Conservation (phyloP, 1,140 invertebrate species). For the Conus betulinus region DNA sequence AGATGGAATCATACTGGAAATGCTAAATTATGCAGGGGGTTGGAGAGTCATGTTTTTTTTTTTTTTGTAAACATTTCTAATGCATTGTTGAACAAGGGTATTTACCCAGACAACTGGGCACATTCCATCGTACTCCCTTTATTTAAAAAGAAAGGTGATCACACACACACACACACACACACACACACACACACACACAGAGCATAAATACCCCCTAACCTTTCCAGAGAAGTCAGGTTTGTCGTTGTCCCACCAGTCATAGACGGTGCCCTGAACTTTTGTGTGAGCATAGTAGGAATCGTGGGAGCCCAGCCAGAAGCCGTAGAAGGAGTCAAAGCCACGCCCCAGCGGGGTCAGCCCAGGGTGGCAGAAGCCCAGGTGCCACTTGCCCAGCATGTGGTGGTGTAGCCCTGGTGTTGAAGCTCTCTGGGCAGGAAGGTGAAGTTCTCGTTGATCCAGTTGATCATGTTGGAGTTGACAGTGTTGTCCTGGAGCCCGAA, state of each 20-base stretch:
- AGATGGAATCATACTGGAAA: too few relatives aligned
- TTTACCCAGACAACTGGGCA: too few relatives aligned
- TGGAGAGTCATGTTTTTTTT: too few relatives aligned
- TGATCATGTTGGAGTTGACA: neutral
- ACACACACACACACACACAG: too few relatives aligned
- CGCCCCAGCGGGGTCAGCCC: conserved; percentile 64
- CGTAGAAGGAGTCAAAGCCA: conserved; percentile 73
- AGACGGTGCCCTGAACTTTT: neutral
- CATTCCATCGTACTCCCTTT: too few relatives aligned
- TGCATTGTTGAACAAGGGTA: too few relatives aligned
- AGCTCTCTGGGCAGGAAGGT: conserved; percentile 75
- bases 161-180: too few relatives aligned
- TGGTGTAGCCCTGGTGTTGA: conserved; percentile 65
- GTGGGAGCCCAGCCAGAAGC: conserved; percentile 41
- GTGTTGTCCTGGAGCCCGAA: conserved; percentile 7
- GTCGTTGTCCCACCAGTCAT: neutral
- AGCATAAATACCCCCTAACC: neutral
- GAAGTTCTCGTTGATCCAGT: conserved; percentile 1
- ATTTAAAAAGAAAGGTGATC: too few relatives aligned
- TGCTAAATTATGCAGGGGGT: too few relatives aligned
- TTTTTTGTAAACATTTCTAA: too few relatives aligned
- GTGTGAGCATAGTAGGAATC: neutral
- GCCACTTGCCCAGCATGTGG: conserved; percentile 75
- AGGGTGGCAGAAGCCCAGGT: conserved; percentile 70
- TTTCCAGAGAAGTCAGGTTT: neutral